Base-by-base conservation (phyloP, 2,797 vertebrate species). In the Channa striata region DNA sequence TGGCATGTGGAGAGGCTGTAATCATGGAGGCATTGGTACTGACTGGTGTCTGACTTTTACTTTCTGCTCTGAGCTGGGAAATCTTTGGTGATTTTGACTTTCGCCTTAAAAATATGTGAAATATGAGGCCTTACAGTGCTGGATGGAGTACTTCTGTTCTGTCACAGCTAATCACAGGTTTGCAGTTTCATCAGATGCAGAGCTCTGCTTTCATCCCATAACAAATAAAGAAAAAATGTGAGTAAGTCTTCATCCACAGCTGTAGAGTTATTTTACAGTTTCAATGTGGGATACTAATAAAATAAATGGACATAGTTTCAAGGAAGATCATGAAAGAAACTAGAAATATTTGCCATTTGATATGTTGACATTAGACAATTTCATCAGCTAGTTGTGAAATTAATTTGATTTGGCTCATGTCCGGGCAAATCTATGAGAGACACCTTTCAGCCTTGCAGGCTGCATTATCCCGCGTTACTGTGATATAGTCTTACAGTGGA, bases 341-440 rank as follows among this genome's bases (percentile, higher is more conserved):
- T 16, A 54, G 14, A 52, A 47, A 53, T 52, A 37, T 67, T 66
- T 68, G 37, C 46, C 5, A 39, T 57, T 59, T 36, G 6, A 48
- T 48, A 11, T 9, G 8, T 3, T 59, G 34, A 52, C 57, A 21
- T 70, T 47, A 42, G 49, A 53, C 49, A 42, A 12, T 8, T 60
- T 17, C 47, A 58, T 54, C 58, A 68, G 77, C 48, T 77, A 73
- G 66, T 83, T 75, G 67, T 71, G 53, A 68, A 76, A 67, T 46
- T 48, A 71, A 76, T 80, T 78, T 21, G 30, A 74, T 87, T 80
- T 59, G 40, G 77, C 42, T 64, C 67, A 83, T 84, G 75, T 42
- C 81, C 83, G 60, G 21, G 40, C 48, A 63, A 48, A 65, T 85
- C 46, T 64, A 64, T 25, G 11, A 49, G 25, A 13, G 42, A 39